Evolutionary conservation across 2,113 vertebrate species (phyloP).

Genomic region (Perca fluviatilis): DNA sequence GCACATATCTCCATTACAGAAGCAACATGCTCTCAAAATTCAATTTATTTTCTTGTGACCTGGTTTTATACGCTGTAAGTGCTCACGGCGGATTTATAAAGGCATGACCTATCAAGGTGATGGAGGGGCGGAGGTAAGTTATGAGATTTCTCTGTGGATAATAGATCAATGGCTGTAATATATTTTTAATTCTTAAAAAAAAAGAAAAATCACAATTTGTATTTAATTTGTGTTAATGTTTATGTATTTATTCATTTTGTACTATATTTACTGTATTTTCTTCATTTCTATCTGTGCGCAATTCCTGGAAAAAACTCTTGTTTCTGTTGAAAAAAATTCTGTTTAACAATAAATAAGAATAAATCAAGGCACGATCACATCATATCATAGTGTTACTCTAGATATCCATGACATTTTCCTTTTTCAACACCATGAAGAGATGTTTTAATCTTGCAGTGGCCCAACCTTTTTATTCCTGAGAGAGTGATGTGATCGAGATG

Average conservation of each 20-base stretch:
- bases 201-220: too few species aligned
- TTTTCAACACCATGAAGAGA: background rate
- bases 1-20: background rate
- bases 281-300: too few species aligned
- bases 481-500: background rate
- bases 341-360: too few species aligned
- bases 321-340: too few species aligned
- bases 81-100: background rate
- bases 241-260: too few species aligned
- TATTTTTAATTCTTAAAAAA: too few species aligned
- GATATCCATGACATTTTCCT: background rate
- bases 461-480: background rate
- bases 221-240: too few species aligned
- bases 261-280: too few species aligned
- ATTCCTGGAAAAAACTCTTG: too few species aligned
- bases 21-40: background rate
- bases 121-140: too few species aligned
- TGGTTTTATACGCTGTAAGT: background rate
- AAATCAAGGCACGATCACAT: background rate
- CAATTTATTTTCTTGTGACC: background rate
- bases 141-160: too few species aligned
- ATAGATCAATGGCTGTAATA: too few species aligned
- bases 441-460: constrained; percentile 7
- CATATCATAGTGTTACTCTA: background rate
- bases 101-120: background rate